Base-by-base conservation (phyloP, 2,797 vertebrate genomes). In the Glossophaga mutica region DNA sequence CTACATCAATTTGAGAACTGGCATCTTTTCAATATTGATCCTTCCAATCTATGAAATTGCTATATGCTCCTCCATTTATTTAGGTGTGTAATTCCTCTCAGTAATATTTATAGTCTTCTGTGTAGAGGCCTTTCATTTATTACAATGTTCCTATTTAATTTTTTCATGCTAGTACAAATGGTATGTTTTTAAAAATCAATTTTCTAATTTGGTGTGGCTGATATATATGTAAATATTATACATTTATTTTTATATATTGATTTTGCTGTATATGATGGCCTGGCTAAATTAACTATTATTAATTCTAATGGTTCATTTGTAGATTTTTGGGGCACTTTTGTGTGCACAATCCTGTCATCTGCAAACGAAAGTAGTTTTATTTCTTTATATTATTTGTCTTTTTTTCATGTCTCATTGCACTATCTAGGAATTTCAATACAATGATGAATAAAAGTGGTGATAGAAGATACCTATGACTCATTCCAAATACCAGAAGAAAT, bases 321-420 rank as follows among this genome's bases (percentile, higher is more conserved):
- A 71, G 32, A 94, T 79, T 93, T 18, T 74, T 97, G 85, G 88
- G 46, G 24, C 55, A 81, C 15, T 29, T 93, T n/a, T 79, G 55
- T 39, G 15, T 82, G 10, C 4, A 52, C 39, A 71, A 62, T 79
- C 15, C 29, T 91, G 3, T 71, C 18, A 78, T 59, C 21, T 37
- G 3, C 22, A 67, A 88, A 67, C 5, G 71, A 88, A 92, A 83
- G 26, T 0, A 9, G 6, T 74, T 95, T 79, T 77, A 68, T 92
- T 87, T 95, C 42, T 94, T 86, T 42, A 67, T 34, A 86, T 37
- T 39, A 46, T n/a, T 71, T 78, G 4, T 48, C 19, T 94, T 90
- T 50, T 62, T 87, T 95, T 90, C 32, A 93, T 91, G 22, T 87
- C 42, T 87, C 76, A 46, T 92, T 46, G 29, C 8, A 73, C 39